Evolutionary conservation across 2,888 invertebrate species (phyloP).

Genomic region (Laothoe populi): DNA sequence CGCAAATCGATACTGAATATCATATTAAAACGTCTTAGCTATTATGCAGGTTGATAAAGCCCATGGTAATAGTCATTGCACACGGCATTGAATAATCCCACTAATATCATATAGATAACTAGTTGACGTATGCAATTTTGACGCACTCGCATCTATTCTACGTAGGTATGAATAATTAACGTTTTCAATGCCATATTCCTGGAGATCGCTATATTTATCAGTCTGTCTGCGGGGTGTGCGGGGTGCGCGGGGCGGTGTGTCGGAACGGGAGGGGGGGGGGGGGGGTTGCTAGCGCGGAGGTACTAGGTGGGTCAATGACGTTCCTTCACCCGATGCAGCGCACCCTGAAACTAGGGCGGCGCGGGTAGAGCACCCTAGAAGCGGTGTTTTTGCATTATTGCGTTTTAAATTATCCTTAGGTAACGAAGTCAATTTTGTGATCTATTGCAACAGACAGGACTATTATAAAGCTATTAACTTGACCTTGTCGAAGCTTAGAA

Average conservation of each 20-base stretch:
- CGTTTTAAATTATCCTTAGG: slow-evolving; percentile 25
- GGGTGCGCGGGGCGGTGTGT: slow-evolving; percentile 49
- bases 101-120: slow-evolving; percentile 38
- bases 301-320: slow-evolving; percentile 77
- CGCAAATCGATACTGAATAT: background rate
- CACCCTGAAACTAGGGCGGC: slow-evolving; percentile 73
- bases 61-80: slow-evolving; percentile 30
- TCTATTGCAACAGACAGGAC: slow-evolving; percentile 2
- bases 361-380: slow-evolving; percentile 25
- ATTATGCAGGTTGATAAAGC: slow-evolving; percentile 32
- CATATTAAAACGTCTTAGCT: background rate
- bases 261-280: slow-evolving; percentile 43
- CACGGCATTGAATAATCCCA: slow-evolving; percentile 32
- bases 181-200: slow-evolving; percentile 76
- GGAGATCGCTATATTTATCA: slow-evolving; percentile 69
- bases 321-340: slow-evolving; percentile 73
- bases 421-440: background rate
- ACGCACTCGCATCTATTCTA: slow-evolving; percentile 33
- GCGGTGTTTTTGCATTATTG: slow-evolving; percentile 25
- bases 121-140: slow-evolving; percentile 38
- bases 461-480: slow-evolving; percentile 51
- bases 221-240: slow-evolving; percentile 45
- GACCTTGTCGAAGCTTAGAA: slow-evolving; percentile 61
- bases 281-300: slow-evolving; percentile 57
- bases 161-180: slow-evolving; percentile 33